phyloP scores from a whole-genome alignment of 2,113 vertebrate genomes.

The Anarhynchus alexandrinus region DNA sequence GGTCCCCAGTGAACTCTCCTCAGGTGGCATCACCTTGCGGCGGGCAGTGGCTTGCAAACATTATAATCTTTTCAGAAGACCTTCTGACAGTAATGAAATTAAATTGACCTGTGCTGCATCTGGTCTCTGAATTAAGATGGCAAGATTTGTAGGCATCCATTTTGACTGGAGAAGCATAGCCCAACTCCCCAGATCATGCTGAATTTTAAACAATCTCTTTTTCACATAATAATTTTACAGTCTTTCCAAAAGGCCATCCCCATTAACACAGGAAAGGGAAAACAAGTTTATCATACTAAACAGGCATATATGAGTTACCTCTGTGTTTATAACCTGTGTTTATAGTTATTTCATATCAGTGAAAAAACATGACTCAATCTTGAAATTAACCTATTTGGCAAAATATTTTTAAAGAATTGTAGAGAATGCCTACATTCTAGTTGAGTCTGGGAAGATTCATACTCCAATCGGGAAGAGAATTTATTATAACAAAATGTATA shows the following conservation, averaged over 20 bases:
- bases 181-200: neutral
- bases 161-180: neutral
- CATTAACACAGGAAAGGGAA: constrained; percentile 8
- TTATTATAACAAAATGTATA: neutral
- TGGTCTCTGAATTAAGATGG: constrained; percentile 53
- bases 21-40: constrained; percentile 6
- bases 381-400: neutral
- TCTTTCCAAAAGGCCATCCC: neutral
- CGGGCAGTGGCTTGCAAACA: neutral
- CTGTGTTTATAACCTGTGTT: neutral
- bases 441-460: neutral
- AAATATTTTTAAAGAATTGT: neutral
- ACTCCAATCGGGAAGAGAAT: neutral
- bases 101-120: constrained; percentile 57
- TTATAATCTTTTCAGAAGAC: constrained; percentile 45
- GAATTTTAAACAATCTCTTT: constrained; percentile 35
- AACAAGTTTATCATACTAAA: neutral
- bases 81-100: constrained; percentile 65
- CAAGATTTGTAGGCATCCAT: constrained; percentile 14
- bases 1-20: constrained; percentile 20
- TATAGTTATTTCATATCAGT: neutral
- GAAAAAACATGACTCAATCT: neutral
- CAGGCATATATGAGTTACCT: neutral
- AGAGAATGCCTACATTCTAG: neutral
- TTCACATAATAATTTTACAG: neutral